Base-by-base conservation (phyloP, 2,888 invertebrate species). In the Schizaphis graminum region DNA sequence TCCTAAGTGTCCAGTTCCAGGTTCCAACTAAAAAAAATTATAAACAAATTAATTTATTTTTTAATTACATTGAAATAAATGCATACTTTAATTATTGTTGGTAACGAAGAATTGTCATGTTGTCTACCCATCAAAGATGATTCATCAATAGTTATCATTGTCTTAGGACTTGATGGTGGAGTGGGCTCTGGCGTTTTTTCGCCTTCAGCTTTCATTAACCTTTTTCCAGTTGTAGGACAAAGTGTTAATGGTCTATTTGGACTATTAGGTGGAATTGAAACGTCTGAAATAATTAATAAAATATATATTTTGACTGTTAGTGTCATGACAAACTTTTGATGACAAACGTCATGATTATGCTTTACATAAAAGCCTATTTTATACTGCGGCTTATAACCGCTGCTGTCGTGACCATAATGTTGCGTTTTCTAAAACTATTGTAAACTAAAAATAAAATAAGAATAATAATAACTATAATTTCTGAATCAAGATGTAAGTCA, bases 231-330 rank as follows among this genome's bases (percentile, higher is more conserved):
- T 35, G 97, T 96, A 1, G 97, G 97, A 95, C 98, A 98, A 95
- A 98, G 96, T 89, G 97, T 97, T 93, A 97, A 97, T 93, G 97
- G 97, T 94, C 97, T 96, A 24, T 97, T 97, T 44, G 97, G 97
- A 95, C 97, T 97, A n/a, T 96, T 96, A 0, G 97, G 97, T 95
- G 94, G 94, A 91, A 94, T 94, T 91, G 86, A 61, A 86, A 94
- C 61, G 41, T 94, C 94, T 94, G 91, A 87, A 94, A 90, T 57
- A 7, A 90, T 87, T 61, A 94, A 86, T 49, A 89, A 94, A 94
- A 91, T 87, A 53, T 85, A n/a, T 49, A 87, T 49, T 61, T 93
- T 53, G 67, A 49, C 86, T 91, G 49, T 56, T 28, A 67, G 28
- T 61, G 49, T 67, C 90, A 87, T 94, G 94, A 94, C 94, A 94